These are phyloP conservation scores for Melanchra persicariae DNA, from an alignment of 2,888 invertebrate species.

Conservation along the genomic window DNA sequence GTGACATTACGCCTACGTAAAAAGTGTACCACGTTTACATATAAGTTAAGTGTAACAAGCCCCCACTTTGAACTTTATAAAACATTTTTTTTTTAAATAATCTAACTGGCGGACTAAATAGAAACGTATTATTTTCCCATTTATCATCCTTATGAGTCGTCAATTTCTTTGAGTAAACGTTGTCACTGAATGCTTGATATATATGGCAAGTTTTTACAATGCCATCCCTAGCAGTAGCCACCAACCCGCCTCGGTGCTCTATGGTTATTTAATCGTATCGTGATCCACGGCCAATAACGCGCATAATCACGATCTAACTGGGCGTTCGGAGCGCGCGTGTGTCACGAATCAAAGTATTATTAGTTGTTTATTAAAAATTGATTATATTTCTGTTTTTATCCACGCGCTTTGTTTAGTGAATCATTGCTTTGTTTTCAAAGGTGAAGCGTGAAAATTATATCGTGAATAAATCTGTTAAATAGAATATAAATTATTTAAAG, in stretches of 20 bases:
- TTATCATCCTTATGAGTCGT: neutral
- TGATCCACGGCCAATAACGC: slow-evolving; percentile 59
- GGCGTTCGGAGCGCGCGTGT: slow-evolving; percentile 56
- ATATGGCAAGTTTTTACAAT: neutral
- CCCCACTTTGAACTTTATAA: too few relatives aligned
- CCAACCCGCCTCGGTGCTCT: neutral
- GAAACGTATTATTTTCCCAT: too few relatives aligned
- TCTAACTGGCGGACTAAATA: too few relatives aligned
- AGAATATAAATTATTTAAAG: too few relatives aligned
- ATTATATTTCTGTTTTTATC: slow-evolving; percentile 20
- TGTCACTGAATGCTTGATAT: neutral
- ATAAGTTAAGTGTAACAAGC: too few relatives aligned
- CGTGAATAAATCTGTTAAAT: neutral
- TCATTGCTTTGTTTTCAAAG: slow-evolving; percentile 20
- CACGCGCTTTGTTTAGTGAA: slow-evolving; percentile 17
- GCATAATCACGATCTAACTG: slow-evolving; percentile 61
- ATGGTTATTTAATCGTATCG: slow-evolving; percentile 54
- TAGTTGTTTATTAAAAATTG: slow-evolving; percentile 30
- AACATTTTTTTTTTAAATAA: too few relatives aligned
- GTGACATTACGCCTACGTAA: too few relatives aligned
- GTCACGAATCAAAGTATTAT: slow-evolving; percentile 61
- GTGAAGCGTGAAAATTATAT: neutral
- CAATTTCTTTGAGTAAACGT: neutral
- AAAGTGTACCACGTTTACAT: too few relatives aligned
- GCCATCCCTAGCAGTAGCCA: neutral